Percentiles rank a stretch among this genome's conserved stretches.
These are phyloP conservation scores for Gisinianus flammeolus DNA, from an alignment of 2,888 invertebrate species.

Conservation along the genomic window DNA sequence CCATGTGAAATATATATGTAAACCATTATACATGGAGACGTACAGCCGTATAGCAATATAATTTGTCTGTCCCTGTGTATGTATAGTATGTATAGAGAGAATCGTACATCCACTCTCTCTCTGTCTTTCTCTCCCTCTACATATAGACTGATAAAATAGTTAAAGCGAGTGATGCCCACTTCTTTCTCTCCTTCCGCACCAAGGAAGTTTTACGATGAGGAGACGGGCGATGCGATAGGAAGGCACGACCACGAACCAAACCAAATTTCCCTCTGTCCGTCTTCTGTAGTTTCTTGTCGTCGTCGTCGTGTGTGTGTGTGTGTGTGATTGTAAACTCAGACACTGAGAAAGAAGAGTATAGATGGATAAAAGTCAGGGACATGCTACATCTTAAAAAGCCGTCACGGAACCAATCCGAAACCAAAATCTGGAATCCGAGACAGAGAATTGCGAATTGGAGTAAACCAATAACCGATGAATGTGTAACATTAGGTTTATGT, in stretches of 20 bases:
- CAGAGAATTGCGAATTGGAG: too few relatives aligned
- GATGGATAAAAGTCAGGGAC: neutral
- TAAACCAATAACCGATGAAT: too few relatives aligned
- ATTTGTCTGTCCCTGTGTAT: neutral
- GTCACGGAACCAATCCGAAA: neutral
- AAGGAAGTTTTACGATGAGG: neutral
- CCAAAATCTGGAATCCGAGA: too few relatives aligned
- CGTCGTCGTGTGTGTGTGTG: too few relatives aligned
- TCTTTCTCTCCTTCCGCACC: neutral
- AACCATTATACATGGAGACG: too few relatives aligned
- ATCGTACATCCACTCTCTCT: neutral
- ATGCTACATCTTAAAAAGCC: neutral
- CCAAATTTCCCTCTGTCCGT: too few relatives aligned
- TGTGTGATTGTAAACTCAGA: neutral
- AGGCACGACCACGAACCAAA: neutral
- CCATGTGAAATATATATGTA: too few relatives aligned
- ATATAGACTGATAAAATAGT: neutral
- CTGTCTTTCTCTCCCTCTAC: neutral
- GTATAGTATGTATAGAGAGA: slow-evolving; percentile 5
- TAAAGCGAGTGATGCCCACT: neutral
- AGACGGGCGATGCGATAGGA: neutral
- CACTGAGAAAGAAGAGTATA: neutral
- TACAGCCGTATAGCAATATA: neutral
- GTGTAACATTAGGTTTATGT: too few relatives aligned
- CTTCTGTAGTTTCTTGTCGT: too few relatives aligned